A percentile compares a stretch with the other conserved stretches of the same genome.
These are phyloP conservation scores for Agrochola lychnidis DNA, from an alignment of 2,888 invertebrate genomes.

Conservation along the genomic window DNA sequence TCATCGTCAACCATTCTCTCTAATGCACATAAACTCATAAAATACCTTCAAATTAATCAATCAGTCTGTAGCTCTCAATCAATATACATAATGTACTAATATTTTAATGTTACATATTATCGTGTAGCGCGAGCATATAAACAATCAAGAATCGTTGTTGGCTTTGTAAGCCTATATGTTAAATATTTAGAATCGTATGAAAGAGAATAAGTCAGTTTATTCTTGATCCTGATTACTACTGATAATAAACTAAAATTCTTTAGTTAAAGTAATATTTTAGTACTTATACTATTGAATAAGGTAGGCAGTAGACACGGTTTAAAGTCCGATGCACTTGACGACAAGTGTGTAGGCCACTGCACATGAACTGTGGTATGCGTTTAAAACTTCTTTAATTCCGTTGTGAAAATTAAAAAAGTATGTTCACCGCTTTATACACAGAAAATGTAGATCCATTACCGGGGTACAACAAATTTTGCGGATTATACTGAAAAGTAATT, in stretches of 20 bases:
- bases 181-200: conserved; percentile 26
- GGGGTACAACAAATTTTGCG: conserved; percentile 20
- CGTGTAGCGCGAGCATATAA: conserved; percentile 12
- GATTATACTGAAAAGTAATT: background rate
- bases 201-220: conserved; percentile 29
- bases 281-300: conserved; percentile 29
- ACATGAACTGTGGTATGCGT: conserved; percentile 10
- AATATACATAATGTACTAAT: conserved; percentile 6
- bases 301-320: conserved; percentile 30
- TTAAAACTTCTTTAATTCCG: conserved; percentile 16
- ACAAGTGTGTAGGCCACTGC: conserved; percentile 7
- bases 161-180: conserved; percentile 39
- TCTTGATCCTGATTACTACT: conserved; percentile 16
- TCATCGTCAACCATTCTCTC: background rate
- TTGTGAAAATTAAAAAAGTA: conserved; percentile 17
- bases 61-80: conserved; percentile 38
- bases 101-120: conserved; percentile 21
- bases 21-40: background rate
- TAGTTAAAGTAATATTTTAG: conserved; percentile 32
- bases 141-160: conserved; percentile 22
- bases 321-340: conserved; percentile 10
- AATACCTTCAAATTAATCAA: background rate
- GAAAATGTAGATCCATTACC: background rate
- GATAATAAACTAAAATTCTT: conserved; percentile 18
- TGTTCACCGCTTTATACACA: conserved; percentile 30